Conservation (phyloP, 2,113 vertebrate genomes). For the Nycticryphes semicollaris region DNA sequence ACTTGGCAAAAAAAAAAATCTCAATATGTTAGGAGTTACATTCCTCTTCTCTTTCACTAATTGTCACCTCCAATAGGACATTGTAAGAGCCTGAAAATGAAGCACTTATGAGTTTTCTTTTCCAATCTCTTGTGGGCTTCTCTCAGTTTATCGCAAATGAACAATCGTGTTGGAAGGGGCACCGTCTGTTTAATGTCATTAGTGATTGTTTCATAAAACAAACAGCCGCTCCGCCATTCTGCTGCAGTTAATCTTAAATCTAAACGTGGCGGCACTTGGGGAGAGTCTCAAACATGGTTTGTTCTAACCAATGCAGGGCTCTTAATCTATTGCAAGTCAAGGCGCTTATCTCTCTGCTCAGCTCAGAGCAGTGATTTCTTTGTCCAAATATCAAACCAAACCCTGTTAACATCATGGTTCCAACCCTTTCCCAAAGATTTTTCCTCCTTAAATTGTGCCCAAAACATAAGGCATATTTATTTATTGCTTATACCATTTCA, state of each 20-base stretch:
- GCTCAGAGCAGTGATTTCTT: conserved; percentile 78
- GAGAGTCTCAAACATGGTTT: conserved; percentile 69
- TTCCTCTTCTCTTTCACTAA: conserved; percentile 41
- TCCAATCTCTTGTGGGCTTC: conserved; percentile 76
- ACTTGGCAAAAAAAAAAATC: neutral
- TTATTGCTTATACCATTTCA: conserved; percentile 65
- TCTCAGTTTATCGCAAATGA: conserved; percentile 80
- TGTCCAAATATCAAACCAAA: conserved; percentile 80
- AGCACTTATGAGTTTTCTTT: conserved; percentile 76
- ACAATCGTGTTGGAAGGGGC: conserved; percentile 80
- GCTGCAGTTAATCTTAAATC: conserved; percentile 81
- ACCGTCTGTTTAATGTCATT: conserved; percentile 85
- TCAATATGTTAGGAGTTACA: neutral
- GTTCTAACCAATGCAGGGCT: conserved; percentile 74
- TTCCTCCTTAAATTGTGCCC: conserved; percentile 42
- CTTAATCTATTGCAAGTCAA: conserved; percentile 79
- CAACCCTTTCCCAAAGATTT: conserved; percentile 52
- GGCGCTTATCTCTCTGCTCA: conserved; percentile 79
- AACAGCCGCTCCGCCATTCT: conserved; percentile 74
- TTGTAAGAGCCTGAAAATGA: conserved; percentile 64
- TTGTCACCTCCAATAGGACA: conserved; percentile 68
- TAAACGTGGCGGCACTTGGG: conserved; percentile 77
- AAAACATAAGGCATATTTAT: conserved; percentile 62
- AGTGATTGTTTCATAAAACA: conserved; percentile 84
- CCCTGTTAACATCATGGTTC: conserved; percentile 66